Conservation (phyloP, 2,888 invertebrate species). For the Lochmaea capreae region DNA sequence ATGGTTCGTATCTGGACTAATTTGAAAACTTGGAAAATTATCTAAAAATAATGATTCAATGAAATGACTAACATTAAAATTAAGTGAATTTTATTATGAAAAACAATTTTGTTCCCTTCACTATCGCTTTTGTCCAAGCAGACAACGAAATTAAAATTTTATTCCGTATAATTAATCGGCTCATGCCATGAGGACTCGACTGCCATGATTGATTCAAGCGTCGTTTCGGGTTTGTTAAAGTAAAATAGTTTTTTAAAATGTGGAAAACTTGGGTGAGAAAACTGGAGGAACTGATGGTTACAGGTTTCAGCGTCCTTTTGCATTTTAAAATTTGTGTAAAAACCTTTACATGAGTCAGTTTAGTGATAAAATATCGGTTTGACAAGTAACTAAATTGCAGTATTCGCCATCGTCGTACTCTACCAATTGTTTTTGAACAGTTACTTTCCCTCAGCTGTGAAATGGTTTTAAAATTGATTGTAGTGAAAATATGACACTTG, state of each 20-base stretch:
- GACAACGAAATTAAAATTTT: slow-evolving; percentile 20
- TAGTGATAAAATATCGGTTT: slow-evolving; percentile 53
- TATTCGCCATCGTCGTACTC: slow-evolving; percentile 49
- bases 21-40: slow-evolving; percentile 22
- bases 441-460: slow-evolving; percentile 36
- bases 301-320: slow-evolving; percentile 32
- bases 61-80: not conserved
- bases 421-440: slow-evolving; percentile 40
- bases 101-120: not conserved
- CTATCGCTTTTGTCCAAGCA: not conserved
- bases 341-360: slow-evolving; percentile 54
- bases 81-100: not conserved
- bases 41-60: slow-evolving; percentile 28
- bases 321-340: slow-evolving; percentile 45
- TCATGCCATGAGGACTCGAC: slow-evolving; percentile 42
- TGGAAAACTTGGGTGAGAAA: slow-evolving; percentile 58
- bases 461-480: slow-evolving; percentile 11
- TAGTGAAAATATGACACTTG: slow-evolving; percentile 23
- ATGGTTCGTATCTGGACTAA: slow-evolving; percentile 15
- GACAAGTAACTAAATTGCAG: slow-evolving; percentile 56
- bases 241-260: slow-evolving; percentile 61
- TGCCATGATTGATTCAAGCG: slow-evolving; percentile 68
- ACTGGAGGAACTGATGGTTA: slow-evolving; percentile 61
- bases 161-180: slow-evolving; percentile 25
- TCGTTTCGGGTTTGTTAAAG: slow-evolving; percentile 59